Evolutionary conservation across 2,888 invertebrate genomes (phyloP).

Genomic region (Deilephila porcellus): DNA sequence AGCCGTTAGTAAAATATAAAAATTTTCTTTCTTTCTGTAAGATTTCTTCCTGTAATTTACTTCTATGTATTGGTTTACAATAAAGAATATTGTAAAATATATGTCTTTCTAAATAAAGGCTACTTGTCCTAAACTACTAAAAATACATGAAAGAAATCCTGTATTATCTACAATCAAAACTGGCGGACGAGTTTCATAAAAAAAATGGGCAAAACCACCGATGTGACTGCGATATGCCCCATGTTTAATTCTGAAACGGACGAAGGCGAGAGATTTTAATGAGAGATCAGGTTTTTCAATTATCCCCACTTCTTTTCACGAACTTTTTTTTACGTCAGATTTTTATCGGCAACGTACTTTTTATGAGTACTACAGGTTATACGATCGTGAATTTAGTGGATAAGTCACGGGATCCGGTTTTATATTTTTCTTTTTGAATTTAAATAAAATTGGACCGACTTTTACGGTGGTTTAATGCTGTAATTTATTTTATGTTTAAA

Average conservation of each 20-base stretch:
- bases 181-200: constrained; percentile 63
- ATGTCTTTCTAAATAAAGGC: not conserved
- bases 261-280: constrained; percentile 80
- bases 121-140: constrained; percentile 2
- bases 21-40: no score
- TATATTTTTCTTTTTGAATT: constrained; percentile 20
- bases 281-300: constrained; percentile 83
- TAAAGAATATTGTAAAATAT: not conserved
- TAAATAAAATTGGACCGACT: constrained; percentile 23
- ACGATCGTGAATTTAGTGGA: constrained; percentile 40
- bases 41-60: no score
- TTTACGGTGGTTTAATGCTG: constrained; percentile 15
- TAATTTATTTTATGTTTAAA: constrained; percentile 21
- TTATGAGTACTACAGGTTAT: constrained; percentile 48
- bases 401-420: constrained; percentile 40
- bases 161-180: constrained; percentile 30
- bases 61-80: no score
- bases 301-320: constrained; percentile 73
- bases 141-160: constrained; percentile 5
- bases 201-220: constrained; percentile 55
- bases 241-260: constrained; percentile 76
- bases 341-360: constrained; percentile 62
- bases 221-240: constrained; percentile 79
- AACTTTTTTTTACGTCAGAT: constrained; percentile 63
- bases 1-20: no score